A percentile compares a stretch with the other conserved stretches of the same genome.
phyloP scores from a whole-genome alignment of 92 coral and sea anemone species.

The Umimayanthus kanabou region DNA sequence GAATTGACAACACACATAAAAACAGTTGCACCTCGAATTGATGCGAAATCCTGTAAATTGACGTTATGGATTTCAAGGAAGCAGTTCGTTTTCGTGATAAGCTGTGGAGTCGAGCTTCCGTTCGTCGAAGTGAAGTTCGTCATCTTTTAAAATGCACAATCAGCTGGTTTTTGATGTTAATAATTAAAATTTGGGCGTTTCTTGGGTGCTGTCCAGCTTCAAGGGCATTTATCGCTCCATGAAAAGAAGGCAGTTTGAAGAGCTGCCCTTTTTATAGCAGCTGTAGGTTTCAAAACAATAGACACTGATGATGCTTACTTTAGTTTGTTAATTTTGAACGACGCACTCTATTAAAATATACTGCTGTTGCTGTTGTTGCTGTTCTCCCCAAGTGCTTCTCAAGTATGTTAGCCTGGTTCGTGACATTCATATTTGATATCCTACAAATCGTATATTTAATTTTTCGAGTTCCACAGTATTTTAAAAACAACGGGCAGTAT shows the following conservation, averaged over 20 bases:
- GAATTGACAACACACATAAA: conserved; percentile 39
- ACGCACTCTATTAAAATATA: no score
- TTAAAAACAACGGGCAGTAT: no score
- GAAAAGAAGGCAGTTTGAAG: neutral
- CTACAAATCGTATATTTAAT: no score
- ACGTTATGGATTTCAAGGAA: conserved; percentile 24
- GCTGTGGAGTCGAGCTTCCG: conserved; percentile 3
- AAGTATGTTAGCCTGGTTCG: no score
- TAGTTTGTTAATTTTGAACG: no score
- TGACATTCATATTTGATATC: no score
- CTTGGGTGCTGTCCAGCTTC: neutral
- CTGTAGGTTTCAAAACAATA: neutral
- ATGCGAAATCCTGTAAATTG: conserved; percentile 12
- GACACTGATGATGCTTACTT: no score
- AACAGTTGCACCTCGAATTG: conserved; percentile 11
- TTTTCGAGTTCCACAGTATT: no score
- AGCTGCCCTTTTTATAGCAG: neutral
- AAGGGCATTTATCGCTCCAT: neutral
- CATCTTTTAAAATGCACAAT: neutral
- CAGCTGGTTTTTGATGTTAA: neutral
- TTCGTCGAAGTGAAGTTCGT: neutral
- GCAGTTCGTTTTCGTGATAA: conserved; percentile 15
- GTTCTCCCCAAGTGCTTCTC: no score
- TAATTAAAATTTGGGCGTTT: neutral
- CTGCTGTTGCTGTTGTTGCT: no score